A percentile compares a stretch with the other conserved stretches of the same genome.
Evolutionary conservation across 2,113 vertebrate species (phyloP).

Genomic region (Phainopepla nitens): DNA sequence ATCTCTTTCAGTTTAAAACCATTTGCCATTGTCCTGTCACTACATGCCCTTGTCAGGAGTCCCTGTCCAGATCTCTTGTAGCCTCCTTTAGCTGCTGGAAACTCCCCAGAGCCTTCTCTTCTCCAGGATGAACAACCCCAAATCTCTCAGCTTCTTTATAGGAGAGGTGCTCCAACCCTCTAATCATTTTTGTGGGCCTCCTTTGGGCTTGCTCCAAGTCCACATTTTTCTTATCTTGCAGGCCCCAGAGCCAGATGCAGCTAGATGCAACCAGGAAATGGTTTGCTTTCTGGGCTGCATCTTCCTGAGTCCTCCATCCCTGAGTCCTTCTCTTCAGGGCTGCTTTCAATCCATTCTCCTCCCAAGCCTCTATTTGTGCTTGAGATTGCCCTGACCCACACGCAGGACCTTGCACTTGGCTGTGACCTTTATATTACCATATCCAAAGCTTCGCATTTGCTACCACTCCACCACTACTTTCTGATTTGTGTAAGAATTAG

Average conservation of each 20-base stretch:
- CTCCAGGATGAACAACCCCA: neutral
- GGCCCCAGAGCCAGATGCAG: neutral
- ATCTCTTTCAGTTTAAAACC: neutral
- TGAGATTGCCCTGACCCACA: neutral
- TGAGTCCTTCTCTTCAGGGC: neutral
- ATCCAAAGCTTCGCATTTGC: neutral
- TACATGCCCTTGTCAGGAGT: neutral
- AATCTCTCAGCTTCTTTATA: neutral
- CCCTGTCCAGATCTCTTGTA: neutral
- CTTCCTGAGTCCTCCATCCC: neutral
- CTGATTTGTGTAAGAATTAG: neutral
- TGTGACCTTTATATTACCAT: accelerated
- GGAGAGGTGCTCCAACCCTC: neutral
- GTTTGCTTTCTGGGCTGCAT: neutral
- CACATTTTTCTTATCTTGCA: neutral
- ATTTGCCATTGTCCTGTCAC: neutral
- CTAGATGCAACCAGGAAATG: neutral
- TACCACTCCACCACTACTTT: neutral
- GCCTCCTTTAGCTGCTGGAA: neutral
- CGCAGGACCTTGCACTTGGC: neutral
- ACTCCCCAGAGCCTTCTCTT: neutral
- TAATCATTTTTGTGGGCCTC: neutral
- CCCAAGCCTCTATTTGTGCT: neutral
- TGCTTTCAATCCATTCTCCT: neutral
- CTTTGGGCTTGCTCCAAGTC: neutral